A percentile compares a stretch with the other conserved stretches of the same genome.
Evolutionary conservation across 2,797 vertebrate species (phyloP).

Genomic region (Anisognathus igniventris): DNA sequence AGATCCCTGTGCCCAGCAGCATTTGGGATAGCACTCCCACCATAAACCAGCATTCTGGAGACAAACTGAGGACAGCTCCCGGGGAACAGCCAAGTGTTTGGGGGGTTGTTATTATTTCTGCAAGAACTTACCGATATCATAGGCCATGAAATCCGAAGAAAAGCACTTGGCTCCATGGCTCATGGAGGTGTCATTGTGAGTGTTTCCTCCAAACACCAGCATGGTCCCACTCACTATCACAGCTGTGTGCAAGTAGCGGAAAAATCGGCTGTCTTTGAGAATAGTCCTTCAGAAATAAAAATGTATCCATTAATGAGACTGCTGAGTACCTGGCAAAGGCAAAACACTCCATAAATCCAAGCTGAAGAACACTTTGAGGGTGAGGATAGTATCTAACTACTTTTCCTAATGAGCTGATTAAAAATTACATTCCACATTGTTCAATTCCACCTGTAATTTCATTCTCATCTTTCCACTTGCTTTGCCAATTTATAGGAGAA

Average conservation of each 20-base stretch:
- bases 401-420: background rate
- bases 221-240: conserved; percentile 89
- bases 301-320: accelerated
- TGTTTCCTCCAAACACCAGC: conserved; percentile 97
- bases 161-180: conserved; percentile 97
- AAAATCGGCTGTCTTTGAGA: conserved; percentile 91
- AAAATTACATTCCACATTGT: background rate
- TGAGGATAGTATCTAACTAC: background rate
- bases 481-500: background rate
- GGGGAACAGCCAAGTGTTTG: background rate
- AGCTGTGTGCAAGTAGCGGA: conserved; percentile 94
- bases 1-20: background rate
- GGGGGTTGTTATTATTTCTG: background rate
- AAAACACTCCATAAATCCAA: background rate
- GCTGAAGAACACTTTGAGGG: background rate
- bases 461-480: background rate
- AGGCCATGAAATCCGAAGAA: conserved; percentile 94
- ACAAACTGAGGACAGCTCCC: background rate
- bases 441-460: background rate
- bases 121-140: conserved; percentile 86
- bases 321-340: background rate
- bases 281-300: conserved; percentile 82
- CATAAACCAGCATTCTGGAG: background rate
- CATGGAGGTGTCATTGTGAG: conserved; percentile 98
- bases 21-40: background rate